Evolutionary conservation across 2,797 vertebrate species (phyloP), one percentile per base, ranked within the genome.

Genomic region (Liparis tanakae): DNA sequence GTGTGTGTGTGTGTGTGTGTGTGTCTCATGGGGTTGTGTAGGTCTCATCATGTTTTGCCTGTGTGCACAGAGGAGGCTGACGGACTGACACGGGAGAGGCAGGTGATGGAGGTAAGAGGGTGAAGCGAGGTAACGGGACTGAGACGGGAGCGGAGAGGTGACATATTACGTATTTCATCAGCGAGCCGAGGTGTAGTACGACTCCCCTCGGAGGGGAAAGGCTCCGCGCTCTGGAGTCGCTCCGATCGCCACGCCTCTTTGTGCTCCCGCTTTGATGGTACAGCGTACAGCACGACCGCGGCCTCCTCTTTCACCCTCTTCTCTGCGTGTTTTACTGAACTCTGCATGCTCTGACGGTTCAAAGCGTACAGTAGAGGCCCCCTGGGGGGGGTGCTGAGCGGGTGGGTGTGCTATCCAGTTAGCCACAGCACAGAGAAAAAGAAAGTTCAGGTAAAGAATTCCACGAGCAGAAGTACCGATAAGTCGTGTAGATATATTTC

Each of bases 121-220:
- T 78, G 84, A 85, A 72, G 69, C 70, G 67, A 81, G 79, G 76
- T 50, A 70, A 76, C 37, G 41, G 82, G 75, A 72, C 74, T 81
- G 71, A 88, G 84, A 87, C 75, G 62, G 75, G 61, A 80, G 81
- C 71, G 69, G 33, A 37, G 78, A 88, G 78, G 74, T 30, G 54
- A 81, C 76, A 70, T n/a, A n/a, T n/a, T n/a, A n/a, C n/a, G n/a
- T n/a, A 84, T 86, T 82, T 89, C 70, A 88, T 68, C 2, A 4
- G 51, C 43, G 51, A 85, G 79, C 68, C 67, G 81, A 88, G 87
- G 76, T 71, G 73, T 67, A 77, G 78, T 69, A 74, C 68, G 77
- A 78, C 83, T 75, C 13, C 4, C 37, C 87, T 86, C 79, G 71
- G 71, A 82, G 72, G 88, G 85, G 84, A 81, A 89, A 91, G 87